Conservation (phyloP, 2,113 vertebrate species). For the Ctenomys sociabilis region DNA sequence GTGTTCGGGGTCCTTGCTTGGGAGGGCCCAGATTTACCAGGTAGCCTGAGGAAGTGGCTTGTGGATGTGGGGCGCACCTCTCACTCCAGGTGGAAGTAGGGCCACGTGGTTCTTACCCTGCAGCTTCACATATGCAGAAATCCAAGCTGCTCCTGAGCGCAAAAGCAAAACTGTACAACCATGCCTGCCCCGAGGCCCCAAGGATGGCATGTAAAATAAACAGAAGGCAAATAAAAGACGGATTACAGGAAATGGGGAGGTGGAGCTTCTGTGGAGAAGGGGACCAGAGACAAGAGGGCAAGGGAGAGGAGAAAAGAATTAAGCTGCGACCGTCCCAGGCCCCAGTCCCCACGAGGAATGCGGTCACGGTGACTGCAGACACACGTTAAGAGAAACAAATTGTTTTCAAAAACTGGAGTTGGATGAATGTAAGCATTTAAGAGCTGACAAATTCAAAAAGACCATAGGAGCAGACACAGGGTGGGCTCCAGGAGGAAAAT, state of each 20-base stretch:
- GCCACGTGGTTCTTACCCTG: not conserved
- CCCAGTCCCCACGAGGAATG: not conserved
- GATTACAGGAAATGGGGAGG: not conserved
- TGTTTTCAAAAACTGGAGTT: not conserved
- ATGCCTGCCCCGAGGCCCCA: slow-evolving; percentile 17
- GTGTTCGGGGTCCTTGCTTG: not conserved
- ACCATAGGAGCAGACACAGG: not conserved
- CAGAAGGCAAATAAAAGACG: not conserved
- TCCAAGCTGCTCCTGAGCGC: not conserved
- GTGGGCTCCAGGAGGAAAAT: slow-evolving; percentile 53
- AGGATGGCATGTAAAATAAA: not conserved
- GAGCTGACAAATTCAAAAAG: slow-evolving; percentile 42
- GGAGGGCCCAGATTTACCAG: not conserved
- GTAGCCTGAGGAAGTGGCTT: not conserved
- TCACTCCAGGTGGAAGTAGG: not conserved
- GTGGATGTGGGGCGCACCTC: not conserved
- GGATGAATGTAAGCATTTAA: not conserved
- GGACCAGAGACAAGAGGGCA: not conserved
- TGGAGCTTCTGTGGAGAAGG: not conserved
- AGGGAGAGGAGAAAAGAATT: no score
- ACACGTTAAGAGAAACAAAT: not conserved
- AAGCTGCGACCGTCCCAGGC: not conserved
- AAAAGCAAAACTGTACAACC: slow-evolving; percentile 4
- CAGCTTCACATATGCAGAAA: not conserved
- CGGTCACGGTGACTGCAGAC: not conserved